phyloP scores from a whole-genome alignment of 2,797 vertebrate species.

The Galaxias olidus region DNA sequence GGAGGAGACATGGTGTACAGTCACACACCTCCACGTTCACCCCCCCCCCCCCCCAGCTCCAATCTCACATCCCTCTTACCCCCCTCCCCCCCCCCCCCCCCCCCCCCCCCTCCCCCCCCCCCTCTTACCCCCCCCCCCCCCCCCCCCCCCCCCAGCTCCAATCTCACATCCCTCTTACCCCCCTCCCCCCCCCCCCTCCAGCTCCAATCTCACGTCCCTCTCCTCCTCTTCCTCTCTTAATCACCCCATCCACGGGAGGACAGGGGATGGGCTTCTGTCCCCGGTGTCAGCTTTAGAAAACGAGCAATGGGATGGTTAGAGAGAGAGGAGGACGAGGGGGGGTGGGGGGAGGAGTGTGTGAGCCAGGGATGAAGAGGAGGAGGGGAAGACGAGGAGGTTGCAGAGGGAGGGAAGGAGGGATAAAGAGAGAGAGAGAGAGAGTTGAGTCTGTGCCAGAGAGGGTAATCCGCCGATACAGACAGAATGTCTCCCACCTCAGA shows the following conservation, averaged over 20 bases:
- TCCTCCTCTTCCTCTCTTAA: slow-evolving; percentile 21
- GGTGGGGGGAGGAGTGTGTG: neutral
- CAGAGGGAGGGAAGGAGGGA: neutral
- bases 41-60: no score
- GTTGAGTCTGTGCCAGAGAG: slow-evolving; percentile 33
- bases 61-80: neutral
- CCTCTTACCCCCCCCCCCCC: no score
- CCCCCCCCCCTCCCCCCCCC: neutral
- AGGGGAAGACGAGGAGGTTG: neutral
- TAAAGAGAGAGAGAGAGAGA: neutral
- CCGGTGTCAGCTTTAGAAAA: slow-evolving; percentile 30
- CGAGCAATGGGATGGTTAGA: slow-evolving; percentile 26
- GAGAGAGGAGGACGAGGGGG: slow-evolving; percentile 25
- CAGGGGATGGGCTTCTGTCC: neutral
- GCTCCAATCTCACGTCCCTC: neutral
- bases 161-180: no score
- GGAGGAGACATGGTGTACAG: slow-evolving; percentile 17
- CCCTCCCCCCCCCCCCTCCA: no score
- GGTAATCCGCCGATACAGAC: slow-evolving; percentile 51
- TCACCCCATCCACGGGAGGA: slow-evolving; percentile 31
- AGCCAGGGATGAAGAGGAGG: slow-evolving; percentile 6
- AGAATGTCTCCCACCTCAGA: slow-evolving; percentile 37
- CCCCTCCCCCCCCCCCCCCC: neutral
- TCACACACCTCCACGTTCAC: slow-evolving; percentile 13
- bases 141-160: neutral